A percentile compares a stretch with the other conserved stretches of the same genome.
phyloP scores from a whole-genome alignment of 2,888 invertebrate genomes.

The Melipona beecheii region DNA sequence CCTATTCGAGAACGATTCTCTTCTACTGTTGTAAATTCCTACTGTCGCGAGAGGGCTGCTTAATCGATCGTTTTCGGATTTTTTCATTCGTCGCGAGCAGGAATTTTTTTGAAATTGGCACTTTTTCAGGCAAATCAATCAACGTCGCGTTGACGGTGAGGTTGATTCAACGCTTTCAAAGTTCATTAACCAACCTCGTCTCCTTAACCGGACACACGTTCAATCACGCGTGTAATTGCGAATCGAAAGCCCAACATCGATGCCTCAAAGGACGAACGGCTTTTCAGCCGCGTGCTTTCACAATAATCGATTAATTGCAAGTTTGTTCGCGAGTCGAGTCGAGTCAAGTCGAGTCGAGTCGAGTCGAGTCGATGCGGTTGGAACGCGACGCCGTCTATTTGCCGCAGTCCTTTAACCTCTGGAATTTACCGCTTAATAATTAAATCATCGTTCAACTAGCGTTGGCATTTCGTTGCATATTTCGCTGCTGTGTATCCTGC shows the following conservation, averaged over 20 bases:
- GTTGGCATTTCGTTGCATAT: not conserved
- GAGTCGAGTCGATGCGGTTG: slow-evolving; percentile 12
- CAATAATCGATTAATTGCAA: slow-evolving; percentile 56
- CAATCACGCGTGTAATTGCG: slow-evolving; percentile 36
- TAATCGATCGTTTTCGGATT: no score
- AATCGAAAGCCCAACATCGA: slow-evolving; percentile 29
- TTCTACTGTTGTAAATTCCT: not conserved
- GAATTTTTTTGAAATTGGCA: no score
- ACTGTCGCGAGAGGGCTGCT: not conserved
- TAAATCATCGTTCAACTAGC: no score
- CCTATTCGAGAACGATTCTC: not conserved
- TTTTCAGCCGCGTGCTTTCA: slow-evolving; percentile 32
- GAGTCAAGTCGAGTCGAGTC: slow-evolving; percentile 8
- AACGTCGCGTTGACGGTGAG: not conserved
- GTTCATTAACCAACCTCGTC: slow-evolving; percentile 24
- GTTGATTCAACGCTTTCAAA: slow-evolving; percentile 14
- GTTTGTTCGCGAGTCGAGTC: slow-evolving; percentile 29
- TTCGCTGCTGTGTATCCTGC: not conserved
- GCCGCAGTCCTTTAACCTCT: not conserved
- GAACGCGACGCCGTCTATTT: slow-evolving; percentile 11
- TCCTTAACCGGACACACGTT: not conserved
- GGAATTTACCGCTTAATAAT: slow-evolving; percentile 21
- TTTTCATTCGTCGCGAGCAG: no score
- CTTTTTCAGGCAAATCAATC: not conserved
- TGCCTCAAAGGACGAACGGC: slow-evolving; percentile 2